Base-by-base conservation (phyloP, 2,113 vertebrate species). In the Australoheros scitulus region DNA sequence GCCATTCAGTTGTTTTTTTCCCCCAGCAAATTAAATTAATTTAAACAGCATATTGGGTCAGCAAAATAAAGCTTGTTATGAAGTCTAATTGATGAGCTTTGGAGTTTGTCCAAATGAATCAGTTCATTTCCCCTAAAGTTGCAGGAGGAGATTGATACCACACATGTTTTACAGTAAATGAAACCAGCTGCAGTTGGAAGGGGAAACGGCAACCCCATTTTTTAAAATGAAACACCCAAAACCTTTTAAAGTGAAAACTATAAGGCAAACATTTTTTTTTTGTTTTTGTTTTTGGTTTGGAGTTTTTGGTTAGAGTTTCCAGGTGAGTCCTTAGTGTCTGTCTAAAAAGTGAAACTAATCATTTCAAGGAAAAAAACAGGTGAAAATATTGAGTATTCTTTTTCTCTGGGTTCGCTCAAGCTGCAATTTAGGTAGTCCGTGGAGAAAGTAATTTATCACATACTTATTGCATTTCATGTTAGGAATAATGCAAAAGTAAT, bases 1-100 rank as follows among this genome's bases (percentile, higher is more conserved):
- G 64, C 65, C 2, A 26, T 13, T 18, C 22, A 56, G 34, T 64
- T 85, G 24, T 64, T 26, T 26, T 80, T 43, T 57, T 18, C n/a
- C 64, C 14, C 14, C 14, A 68, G 50, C 32, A 41, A 76, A 85
- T 64, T 68, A 11, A 77, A 78, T 85, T 5, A 11, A 61, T 77
- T 22, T 22, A 78, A 59, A 76, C 36, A 17, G 5, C 22, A 76
- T 68, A 59, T 68, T 17, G n/a, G 34, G 56, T 29, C 1, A 14
- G 6, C 15, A 10, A 56, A 75, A 74, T 20, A 7, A 60, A 57
- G 63, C 60, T 72, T 52, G 8, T 74, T 79, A 61, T 50, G 26
- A 58, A 81, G 17, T 22, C 63, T 18, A 47, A 82, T 26, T 4
- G 65, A 32, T 26, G 11, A 13, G 68, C 50, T 63, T 76, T 56